A percentile compares a stretch with the other conserved stretches of the same genome.
These are phyloP conservation scores for Thymelicus sylvestris DNA, from an alignment of 2,888 invertebrate species.

Conservation along the genomic window DNA sequence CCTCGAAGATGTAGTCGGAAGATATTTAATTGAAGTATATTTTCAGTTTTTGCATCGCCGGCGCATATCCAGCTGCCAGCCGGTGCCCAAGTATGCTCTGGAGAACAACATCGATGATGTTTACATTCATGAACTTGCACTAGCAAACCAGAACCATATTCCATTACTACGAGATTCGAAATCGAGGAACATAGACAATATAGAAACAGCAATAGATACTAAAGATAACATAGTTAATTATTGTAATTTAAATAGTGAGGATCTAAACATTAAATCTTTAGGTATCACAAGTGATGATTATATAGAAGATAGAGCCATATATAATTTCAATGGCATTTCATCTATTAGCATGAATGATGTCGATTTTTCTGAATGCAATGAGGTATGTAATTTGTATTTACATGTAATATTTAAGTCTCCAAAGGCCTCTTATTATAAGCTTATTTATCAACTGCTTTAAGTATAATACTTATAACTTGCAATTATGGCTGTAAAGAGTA, in stretches of 20 bases:
- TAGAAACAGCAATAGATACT: slow-evolving; percentile 42
- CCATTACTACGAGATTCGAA: slow-evolving; percentile 37
- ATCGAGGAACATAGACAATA: slow-evolving; percentile 45
- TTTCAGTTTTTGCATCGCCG: slow-evolving; percentile 70
- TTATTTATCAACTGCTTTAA: no score
- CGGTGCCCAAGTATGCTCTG: slow-evolving; percentile 57
- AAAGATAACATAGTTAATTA: slow-evolving; percentile 45
- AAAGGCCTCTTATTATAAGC: no score
- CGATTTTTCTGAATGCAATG: slow-evolving; percentile 68
- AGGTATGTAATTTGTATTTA: slow-evolving; percentile 54
- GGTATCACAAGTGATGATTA: slow-evolving; percentile 72
- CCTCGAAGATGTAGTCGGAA: slow-evolving; percentile 53
- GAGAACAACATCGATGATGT: slow-evolving; percentile 64
- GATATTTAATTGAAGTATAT: slow-evolving; percentile 34
- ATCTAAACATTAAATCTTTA: slow-evolving; percentile 58
- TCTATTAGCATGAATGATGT: slow-evolving; percentile 64
- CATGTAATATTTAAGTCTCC: background rate
- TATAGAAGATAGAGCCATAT: slow-evolving; percentile 61
- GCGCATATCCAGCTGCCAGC: slow-evolving; percentile 74
- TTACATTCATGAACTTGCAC: slow-evolving; percentile 56
- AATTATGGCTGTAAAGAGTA: no score
- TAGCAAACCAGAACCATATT: slow-evolving; percentile 44
- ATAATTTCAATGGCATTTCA: slow-evolving; percentile 54
- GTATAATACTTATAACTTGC: no score
- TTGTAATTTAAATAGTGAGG: slow-evolving; percentile 50